Base-by-base conservation (phyloP, 2,113 vertebrate species). In the Mirza zaza region DNA sequence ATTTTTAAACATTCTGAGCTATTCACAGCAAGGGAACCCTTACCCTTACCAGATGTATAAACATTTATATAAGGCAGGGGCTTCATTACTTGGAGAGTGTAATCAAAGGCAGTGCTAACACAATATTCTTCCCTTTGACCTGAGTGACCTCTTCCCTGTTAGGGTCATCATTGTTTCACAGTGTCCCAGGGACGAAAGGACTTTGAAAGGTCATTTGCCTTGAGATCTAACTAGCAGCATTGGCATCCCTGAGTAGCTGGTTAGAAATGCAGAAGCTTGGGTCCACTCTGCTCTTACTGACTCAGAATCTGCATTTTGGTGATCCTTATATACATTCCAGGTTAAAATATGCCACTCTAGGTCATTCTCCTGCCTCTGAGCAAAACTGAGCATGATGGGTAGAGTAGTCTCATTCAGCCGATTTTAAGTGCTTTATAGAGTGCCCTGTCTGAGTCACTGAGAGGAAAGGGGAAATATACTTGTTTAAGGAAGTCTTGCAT, bases 401-500 rank as follows among this genome's bases (percentile, higher is more conserved):
- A 73, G 21, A 55, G 29, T n/a, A 36, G 42, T 50, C 57, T 96
- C 68, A 34, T 73, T 79, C 48, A 63, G 50, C 34, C 42, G 32
- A 5, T 71, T 90, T 95, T 63, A 83, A 57, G 63, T 63, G 55
- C 36, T 83, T 85, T 73, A 34, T 67, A 67, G n/a, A 91, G 45
- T 63, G 50, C 55, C 36, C 90, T 73, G 14, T 83, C 42, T 90
- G 94, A 90, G 83, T 95, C 75, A 79, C 81, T 59, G 83, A 96
- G 68, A 87, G 14, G 75, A 94, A 97, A 96, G 83, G 71, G 75
- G 84, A 96, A 95, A 80, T 84, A 14, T 0, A 50, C 87, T 90
- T 67, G 57, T 80, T 96, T 93, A 92, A 93, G 84, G 87, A 96
- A 84, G 92, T 90, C 95, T 94, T 70, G 45, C 34, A 63, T 86